A percentile compares a stretch with the other conserved stretches of the same genome.
Evolutionary conservation across 2,113 vertebrate species (phyloP).

Genomic region (Laticauda colubrina): DNA sequence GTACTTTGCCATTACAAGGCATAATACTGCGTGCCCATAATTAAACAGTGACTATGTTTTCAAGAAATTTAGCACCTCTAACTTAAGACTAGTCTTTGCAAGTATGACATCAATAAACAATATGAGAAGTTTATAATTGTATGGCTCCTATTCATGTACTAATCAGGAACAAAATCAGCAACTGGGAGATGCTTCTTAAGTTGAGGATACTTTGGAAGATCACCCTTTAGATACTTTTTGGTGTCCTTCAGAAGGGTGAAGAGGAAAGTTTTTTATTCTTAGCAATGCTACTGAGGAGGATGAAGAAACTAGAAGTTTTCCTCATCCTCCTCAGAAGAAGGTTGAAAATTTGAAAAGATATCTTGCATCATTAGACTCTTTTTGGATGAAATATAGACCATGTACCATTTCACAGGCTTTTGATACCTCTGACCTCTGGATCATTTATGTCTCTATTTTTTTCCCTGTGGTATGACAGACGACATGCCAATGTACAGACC

Average conservation of each 20-base stretch:
- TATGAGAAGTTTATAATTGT: conserved; percentile 44
- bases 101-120: neutral
- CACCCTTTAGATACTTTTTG: conserved; percentile 36
- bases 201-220: conserved; percentile 44
- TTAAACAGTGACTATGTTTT: conserved; percentile 58
- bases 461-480: conserved; percentile 80
- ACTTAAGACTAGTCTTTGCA: conserved; percentile 56
- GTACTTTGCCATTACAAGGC: conserved; percentile 35
- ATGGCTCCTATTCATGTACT: conserved; percentile 6
- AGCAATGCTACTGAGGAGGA: neutral
- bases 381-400: conserved; percentile 66
- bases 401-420: conserved; percentile 66
- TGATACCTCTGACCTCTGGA: conserved; percentile 81
- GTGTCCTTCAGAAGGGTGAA: neutral
- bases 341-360: neutral
- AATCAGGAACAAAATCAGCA: neutral
- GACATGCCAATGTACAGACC: conserved; percentile 80
- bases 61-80: conserved; percentile 49
- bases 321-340: too few species aligned
- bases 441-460: conserved; percentile 95
- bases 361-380: conserved; percentile 41
- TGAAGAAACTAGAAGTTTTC: neutral
- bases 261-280: neutral
- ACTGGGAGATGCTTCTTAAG: conserved; percentile 24
- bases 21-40: conserved; percentile 49